phyloP scores from a whole-genome alignment of 2,113 vertebrate genomes.

The Orcinus orca region DNA sequence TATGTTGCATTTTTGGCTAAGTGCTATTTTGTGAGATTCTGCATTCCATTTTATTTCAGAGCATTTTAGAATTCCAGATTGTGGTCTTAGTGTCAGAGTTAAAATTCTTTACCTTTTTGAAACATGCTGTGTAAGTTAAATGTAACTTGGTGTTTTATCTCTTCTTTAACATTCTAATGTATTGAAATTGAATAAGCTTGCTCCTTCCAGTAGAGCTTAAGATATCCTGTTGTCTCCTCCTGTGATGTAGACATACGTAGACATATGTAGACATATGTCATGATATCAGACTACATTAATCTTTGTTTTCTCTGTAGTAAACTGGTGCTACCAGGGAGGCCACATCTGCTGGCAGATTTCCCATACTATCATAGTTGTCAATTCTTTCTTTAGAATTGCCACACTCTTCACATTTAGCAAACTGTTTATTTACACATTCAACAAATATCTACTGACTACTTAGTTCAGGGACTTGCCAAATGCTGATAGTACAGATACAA shows the following conservation, averaged over 20 bases:
- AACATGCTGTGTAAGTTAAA: neutral
- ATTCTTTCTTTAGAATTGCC: neutral
- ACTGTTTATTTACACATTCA: neutral
- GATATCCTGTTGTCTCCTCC: neutral
- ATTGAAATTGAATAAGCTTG: neutral
- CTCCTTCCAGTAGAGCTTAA: neutral
- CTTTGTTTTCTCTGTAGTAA: neutral
- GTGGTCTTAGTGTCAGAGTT: neutral
- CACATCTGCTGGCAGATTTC: neutral
- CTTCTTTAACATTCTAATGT: neutral
- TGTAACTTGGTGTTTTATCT: neutral
- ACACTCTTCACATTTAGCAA: neutral
- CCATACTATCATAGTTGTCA: neutral
- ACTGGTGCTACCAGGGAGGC: neutral
- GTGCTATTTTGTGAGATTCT: neutral
- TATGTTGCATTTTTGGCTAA: neutral
- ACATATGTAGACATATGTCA: no score
- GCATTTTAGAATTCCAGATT: neutral
- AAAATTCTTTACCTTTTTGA: neutral
- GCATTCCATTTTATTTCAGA: neutral
- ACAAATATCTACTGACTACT: neutral
- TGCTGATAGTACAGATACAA: neutral
- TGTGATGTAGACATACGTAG: neutral
- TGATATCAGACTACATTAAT: neutral
- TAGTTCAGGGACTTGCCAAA: neutral